Conservation (phyloP, 2,888 invertebrate species). For the Corbicula japonica region DNA sequence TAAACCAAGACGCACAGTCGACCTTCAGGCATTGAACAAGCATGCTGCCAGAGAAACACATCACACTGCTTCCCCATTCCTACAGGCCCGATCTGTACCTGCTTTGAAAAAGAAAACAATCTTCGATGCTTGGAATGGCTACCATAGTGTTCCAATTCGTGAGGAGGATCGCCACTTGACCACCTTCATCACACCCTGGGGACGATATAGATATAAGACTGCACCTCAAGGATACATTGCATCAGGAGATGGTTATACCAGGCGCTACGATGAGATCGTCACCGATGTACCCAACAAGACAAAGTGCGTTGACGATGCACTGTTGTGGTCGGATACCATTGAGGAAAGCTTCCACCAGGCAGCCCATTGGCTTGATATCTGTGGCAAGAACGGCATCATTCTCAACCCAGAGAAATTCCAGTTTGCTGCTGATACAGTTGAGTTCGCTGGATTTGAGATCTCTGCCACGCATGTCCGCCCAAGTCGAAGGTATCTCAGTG, state of each 20-base stretch:
- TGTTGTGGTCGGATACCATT: slow-evolving; percentile 45
- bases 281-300: slow-evolving; percentile 38
- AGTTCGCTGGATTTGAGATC: slow-evolving; percentile 64
- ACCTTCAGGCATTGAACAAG: slow-evolving; percentile 71
- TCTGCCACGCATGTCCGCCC: slow-evolving; percentile 54
- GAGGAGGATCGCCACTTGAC: slow-evolving; percentile 64
- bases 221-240: slow-evolving; percentile 64
- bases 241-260: slow-evolving; percentile 66
- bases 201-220: slow-evolving; percentile 64
- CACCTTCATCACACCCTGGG: slow-evolving; percentile 72
- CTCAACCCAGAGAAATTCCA: slow-evolving; percentile 68
- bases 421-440: slow-evolving; percentile 55
- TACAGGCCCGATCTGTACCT: slow-evolving; percentile 69
- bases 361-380: slow-evolving; percentile 66
- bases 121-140: slow-evolving; percentile 66
- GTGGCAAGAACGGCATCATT: slow-evolving; percentile 66
- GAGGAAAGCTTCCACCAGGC: slow-evolving; percentile 67
- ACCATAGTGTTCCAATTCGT: slow-evolving; percentile 58
- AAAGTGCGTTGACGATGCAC: slow-evolving; percentile 45
- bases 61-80: slow-evolving; percentile 59
- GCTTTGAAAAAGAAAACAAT: slow-evolving; percentile 62
- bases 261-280: slow-evolving; percentile 70
- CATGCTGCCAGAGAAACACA: slow-evolving; percentile 68
- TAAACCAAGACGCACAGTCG: slow-evolving; percentile 68
- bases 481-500: slow-evolving; percentile 52